Conservation (phyloP, 2,888 invertebrate genomes). For the Leucania comma region DNA sequence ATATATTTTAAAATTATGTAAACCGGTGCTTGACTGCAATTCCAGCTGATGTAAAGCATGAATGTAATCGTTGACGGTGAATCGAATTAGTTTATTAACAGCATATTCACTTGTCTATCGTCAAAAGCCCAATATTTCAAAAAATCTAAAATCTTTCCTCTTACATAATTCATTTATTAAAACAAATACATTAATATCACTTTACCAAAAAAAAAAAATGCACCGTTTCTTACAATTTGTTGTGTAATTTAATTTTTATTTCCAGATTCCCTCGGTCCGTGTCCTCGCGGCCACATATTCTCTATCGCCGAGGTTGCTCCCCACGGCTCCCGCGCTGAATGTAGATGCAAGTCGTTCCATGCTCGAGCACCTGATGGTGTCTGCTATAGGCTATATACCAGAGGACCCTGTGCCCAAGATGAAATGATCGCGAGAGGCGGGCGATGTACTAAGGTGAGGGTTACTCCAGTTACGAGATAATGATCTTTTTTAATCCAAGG, state of each 20-base stretch:
- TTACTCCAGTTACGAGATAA: not conserved
- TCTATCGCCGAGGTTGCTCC: constrained; percentile 86
- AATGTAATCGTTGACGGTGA: no score
- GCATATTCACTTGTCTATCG: no score
- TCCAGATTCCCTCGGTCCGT: constrained; percentile 94
- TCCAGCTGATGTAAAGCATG: no score
- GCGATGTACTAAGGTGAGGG: constrained; percentile 89
- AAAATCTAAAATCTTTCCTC: no score
- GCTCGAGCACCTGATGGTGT: constrained; percentile 89
- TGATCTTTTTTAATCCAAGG: no score
- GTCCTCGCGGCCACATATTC: constrained; percentile 94
- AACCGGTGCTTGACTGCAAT: no score
- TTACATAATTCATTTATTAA: no score
- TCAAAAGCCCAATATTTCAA: no score
- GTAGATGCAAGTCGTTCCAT: constrained; percentile 93
- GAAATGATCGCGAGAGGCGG: constrained; percentile 93
- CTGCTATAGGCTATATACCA: constrained; percentile 95
- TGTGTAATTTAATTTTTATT: not conserved
- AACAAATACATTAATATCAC: no score
- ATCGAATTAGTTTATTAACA: no score
- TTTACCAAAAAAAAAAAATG: no score
- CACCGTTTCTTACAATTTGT: no score
- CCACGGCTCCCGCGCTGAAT: constrained; percentile 88
- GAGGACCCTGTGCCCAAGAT: constrained; percentile 93
- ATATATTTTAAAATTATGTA: not conserved